A percentile compares a stretch with the other conserved stretches of the same genome.
Conservation (phyloP, 2,113 vertebrate genomes). For the Chaetops frenatus region DNA sequence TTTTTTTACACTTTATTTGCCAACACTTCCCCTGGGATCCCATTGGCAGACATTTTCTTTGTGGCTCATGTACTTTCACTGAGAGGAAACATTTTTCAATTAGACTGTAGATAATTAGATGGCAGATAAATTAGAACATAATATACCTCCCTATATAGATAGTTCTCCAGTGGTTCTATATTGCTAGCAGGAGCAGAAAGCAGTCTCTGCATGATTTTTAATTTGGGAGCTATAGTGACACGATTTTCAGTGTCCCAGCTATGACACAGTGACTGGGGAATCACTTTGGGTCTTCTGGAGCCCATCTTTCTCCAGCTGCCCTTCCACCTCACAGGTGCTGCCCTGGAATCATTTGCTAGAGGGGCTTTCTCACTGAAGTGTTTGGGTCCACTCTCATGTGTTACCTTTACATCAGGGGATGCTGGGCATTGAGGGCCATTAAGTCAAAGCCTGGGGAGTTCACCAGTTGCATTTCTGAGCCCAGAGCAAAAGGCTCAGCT, state of each 20-base stretch:
- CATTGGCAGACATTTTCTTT: constrained; percentile 54
- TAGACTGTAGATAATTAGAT: constrained; percentile 48
- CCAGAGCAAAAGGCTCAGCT: not conserved
- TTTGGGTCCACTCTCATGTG: not conserved
- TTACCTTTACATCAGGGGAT: not conserved
- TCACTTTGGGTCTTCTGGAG: not conserved
- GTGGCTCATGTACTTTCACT: constrained; percentile 41
- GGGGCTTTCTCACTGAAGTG: not conserved
- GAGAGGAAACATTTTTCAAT: constrained; percentile 56
- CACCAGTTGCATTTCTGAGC: not conserved
- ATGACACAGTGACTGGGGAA: not conserved
- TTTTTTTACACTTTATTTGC: constrained; percentile 49
- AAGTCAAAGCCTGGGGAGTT: not conserved
- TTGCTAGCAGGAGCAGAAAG: not conserved
- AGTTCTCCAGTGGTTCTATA: not conserved
- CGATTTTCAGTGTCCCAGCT: not conserved
- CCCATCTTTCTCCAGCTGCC: not conserved
- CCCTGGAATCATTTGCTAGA: not conserved
- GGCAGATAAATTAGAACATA: constrained; percentile 49
- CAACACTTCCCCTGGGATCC: constrained; percentile 17
- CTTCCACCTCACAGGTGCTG: not conserved
- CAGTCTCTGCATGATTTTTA: not conserved
- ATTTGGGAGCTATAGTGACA: fast-evolving
- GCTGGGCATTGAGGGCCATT: not conserved
- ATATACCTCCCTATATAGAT: not conserved